A percentile compares a stretch with the other conserved stretches of the same genome.
phyloP scores from a whole-genome alignment of 2,113 vertebrate genomes.

The Plectropomus leopardus region DNA sequence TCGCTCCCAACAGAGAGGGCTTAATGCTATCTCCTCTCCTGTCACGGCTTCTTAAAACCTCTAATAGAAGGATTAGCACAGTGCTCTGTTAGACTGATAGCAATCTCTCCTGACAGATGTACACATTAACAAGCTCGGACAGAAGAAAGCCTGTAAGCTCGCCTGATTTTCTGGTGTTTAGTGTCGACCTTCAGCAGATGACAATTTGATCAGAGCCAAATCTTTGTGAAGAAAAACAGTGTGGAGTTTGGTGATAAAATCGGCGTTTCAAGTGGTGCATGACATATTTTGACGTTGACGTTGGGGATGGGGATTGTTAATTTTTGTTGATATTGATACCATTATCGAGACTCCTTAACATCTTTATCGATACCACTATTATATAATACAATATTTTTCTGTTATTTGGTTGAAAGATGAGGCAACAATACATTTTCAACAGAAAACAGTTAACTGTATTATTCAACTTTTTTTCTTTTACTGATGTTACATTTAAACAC shows the following conservation, averaged over 20 bases:
- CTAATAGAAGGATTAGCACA: conserved; percentile 54
- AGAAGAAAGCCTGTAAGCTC: neutral
- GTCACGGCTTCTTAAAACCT: conserved; percentile 43
- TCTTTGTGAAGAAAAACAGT: neutral
- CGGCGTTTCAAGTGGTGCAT: neutral
- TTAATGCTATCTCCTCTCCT: conserved; percentile 43
- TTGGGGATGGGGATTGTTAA: too few relatives aligned
- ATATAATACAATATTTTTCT: too few relatives aligned
- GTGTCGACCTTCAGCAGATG: conserved; percentile 16
- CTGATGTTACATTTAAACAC: too few relatives aligned
- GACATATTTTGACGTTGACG: neutral
- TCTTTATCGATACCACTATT: too few relatives aligned
- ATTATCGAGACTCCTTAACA: too few relatives aligned
- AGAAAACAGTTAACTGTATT: too few relatives aligned
- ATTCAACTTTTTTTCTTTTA: too few relatives aligned
- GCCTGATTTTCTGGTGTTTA: neutral
- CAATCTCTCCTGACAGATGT: conserved; percentile 49
- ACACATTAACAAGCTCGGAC: neutral
- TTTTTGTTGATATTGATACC: too few relatives aligned
- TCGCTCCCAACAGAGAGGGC: conserved; percentile 33
- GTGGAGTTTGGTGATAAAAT: neutral
- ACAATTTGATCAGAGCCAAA: conserved; percentile 4
- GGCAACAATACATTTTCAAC: too few relatives aligned
- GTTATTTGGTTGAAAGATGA: too few relatives aligned
- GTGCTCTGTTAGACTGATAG: conserved; percentile 32